Base-by-base conservation (phyloP, 2,888 invertebrate genomes). In the Azorinus chamasolen region DNA sequence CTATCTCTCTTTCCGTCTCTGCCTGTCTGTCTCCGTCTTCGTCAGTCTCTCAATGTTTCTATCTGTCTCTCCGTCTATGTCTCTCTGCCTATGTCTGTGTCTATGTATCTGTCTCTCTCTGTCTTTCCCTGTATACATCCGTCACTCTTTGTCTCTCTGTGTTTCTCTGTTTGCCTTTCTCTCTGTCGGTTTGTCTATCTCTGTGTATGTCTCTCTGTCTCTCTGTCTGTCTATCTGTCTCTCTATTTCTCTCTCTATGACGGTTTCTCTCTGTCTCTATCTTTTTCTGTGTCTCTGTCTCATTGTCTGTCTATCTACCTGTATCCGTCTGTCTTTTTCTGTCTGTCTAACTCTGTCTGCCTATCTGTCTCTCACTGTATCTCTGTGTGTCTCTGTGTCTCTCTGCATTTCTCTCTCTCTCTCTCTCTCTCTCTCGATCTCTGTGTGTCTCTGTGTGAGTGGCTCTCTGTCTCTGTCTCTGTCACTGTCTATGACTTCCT, bases 181-280 rank as follows among this genome's bases (percentile, higher is more conserved):
- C n/a, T 41, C 41, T 41, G 41, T 41, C 41, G 10, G 41, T 41
- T 16, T 41, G 41, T 41, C 41, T 41, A 16, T 41, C 41, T 41
- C 10, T 41, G 10, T 41, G 41, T 41, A 10, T 41, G 41, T 41
- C 41, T 41, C 10, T 41, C 41, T 41, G 41, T 41, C 41, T 41
- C 10, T 41, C 41, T 41, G 41, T 41, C 41, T 41, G 41, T 41
- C 41, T 41, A 16, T 41, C 41, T 41, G 41, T 41, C 41, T 41
- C 10, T 41, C 41, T 41, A 16, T 41, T 10, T 41, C 41, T 41
- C 10, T 41, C 41, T 41, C 10, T 41, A 10, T 41, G 41, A 12
- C 41, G 10, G 41, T 41, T 16, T 41, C 10, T 41, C 41, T 41
- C 10, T 41, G 10, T 41, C 10, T 41, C 41, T 41, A 16, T 41